A percentile compares a stretch with the other conserved stretches of the same genome.
These are phyloP conservation scores for Dromococcyx pavoninus DNA, from an alignment of 2,797 vertebrate genomes.

Conservation along the genomic window DNA sequence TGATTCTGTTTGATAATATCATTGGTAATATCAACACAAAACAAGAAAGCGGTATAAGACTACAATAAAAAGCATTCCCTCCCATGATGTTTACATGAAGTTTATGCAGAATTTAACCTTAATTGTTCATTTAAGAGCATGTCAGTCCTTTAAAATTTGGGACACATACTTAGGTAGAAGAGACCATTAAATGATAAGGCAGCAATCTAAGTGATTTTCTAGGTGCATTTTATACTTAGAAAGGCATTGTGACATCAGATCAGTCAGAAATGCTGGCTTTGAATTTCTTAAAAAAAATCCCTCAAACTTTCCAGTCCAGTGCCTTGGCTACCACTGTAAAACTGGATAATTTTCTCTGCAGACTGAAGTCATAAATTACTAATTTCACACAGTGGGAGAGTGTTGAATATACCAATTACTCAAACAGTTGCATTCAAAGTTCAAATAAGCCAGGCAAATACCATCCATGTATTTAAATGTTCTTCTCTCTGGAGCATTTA, in stretches of 20 bases:
- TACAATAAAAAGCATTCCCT: background rate
- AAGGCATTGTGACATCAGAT: background rate
- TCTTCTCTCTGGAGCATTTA: background rate
- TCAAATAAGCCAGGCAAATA: background rate
- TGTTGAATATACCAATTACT: background rate
- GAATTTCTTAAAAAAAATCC: slow-evolving; percentile 1
- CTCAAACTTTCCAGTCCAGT: background rate
- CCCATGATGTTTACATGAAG: background rate
- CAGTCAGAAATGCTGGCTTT: background rate
- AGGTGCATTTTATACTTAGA: background rate
- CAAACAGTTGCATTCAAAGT: background rate
- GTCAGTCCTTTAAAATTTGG: background rate
- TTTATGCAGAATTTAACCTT: background rate
- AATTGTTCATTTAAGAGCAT: background rate
- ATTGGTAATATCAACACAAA: background rate
- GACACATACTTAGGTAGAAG: background rate
- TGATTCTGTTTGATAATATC: background rate
- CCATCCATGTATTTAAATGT: background rate
- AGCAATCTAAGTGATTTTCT: background rate
- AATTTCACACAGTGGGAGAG: background rate
- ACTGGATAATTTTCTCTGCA: background rate
- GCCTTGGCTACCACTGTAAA: slow-evolving; percentile 1
- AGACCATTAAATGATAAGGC: background rate
- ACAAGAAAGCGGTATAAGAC: background rate
- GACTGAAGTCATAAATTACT: slow-evolving; percentile 6